A percentile compares a stretch with the other conserved stretches of the same genome.
Evolutionary conservation across 2,888 invertebrate species (phyloP).

Genomic region (Pristionchus maxplancki): DNA sequence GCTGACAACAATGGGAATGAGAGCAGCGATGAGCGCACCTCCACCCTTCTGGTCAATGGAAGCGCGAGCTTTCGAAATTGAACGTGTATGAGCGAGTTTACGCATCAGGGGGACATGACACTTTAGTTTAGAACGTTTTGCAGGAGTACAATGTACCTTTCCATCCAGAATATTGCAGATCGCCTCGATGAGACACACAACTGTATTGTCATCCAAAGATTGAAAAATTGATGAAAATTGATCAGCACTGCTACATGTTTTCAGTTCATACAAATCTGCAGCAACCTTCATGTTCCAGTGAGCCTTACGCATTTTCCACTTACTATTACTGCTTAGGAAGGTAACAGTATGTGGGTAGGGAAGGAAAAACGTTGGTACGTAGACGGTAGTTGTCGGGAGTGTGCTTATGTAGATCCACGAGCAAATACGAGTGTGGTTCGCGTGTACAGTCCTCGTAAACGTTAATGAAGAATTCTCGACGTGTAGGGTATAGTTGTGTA

Average conservation of each 20-base stretch:
- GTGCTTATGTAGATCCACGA: slow-evolving; percentile 23
- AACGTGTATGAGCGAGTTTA: neutral
- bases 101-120: neutral
- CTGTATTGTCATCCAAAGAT: neutral
- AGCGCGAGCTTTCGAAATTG: neutral
- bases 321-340: neutral
- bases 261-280: slow-evolving; percentile 18
- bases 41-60: neutral
- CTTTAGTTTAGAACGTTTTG: neutral
- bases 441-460: neutral
- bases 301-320: neutral
- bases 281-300: slow-evolving; percentile 21
- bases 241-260: no score
- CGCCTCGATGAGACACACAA: slow-evolving; percentile 3
- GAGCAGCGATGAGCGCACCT: neutral
- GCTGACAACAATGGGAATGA: slow-evolving; percentile 41
- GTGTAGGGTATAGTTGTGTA: slow-evolving; percentile 1
- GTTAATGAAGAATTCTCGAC: slow-evolving; percentile 14
- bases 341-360: neutral
- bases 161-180: slow-evolving; percentile 26
- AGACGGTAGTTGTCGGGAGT: neutral
- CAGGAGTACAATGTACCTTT: neutral
- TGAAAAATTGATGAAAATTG: neutral
- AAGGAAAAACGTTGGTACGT: slow-evolving; percentile 5
- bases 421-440: slow-evolving; percentile 22